phyloP scores from a whole-genome alignment of 2,113 vertebrate genomes.

The Epinephelus moara region DNA sequence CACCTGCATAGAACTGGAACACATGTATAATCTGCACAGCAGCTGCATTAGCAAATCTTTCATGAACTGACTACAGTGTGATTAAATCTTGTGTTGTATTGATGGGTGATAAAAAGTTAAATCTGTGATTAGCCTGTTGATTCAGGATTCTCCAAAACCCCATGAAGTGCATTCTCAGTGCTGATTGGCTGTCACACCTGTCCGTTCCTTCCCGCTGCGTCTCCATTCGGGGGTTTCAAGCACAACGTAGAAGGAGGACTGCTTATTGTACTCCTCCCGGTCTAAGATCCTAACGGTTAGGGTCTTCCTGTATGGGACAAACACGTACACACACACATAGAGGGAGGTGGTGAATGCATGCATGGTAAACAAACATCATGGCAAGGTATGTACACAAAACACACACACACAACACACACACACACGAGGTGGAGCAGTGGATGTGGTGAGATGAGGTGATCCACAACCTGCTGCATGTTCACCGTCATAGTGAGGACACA shows the following conservation, averaged over 20 bases:
- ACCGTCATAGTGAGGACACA: conserved; percentile 34
- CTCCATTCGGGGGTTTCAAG: conserved; percentile 95
- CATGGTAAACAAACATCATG: conserved; percentile 81
- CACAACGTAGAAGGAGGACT: conserved; percentile 97
- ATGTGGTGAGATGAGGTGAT: conserved; percentile 84
- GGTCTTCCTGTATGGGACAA: conserved; percentile 98
- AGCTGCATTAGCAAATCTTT: too few relatives aligned
- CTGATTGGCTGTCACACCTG: conserved; percentile 93
- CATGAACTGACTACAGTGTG: background rate
- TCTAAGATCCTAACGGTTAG: conserved; percentile 97
- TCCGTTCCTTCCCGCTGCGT: conserved; percentile 89
- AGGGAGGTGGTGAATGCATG: conserved; percentile 84
- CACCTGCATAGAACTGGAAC: too few relatives aligned
- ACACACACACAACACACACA: conserved; percentile 40
- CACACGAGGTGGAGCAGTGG: conserved; percentile 62
- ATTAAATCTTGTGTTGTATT: background rate
- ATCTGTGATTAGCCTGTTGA: conserved; percentile 43
- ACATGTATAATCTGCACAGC: too few relatives aligned
- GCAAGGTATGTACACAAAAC: conserved; percentile 59
- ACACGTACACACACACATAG: conserved; percentile 85
- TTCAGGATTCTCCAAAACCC: conserved; percentile 35
- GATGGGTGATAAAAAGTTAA: background rate
- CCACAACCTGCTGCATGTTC: conserved; percentile 81
- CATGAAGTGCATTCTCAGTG: conserved; percentile 15
- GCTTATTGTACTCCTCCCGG: conserved; percentile 99